Base-by-base conservation (phyloP, 1,140 invertebrate species). In the Belonocnema kinseyi region DNA sequence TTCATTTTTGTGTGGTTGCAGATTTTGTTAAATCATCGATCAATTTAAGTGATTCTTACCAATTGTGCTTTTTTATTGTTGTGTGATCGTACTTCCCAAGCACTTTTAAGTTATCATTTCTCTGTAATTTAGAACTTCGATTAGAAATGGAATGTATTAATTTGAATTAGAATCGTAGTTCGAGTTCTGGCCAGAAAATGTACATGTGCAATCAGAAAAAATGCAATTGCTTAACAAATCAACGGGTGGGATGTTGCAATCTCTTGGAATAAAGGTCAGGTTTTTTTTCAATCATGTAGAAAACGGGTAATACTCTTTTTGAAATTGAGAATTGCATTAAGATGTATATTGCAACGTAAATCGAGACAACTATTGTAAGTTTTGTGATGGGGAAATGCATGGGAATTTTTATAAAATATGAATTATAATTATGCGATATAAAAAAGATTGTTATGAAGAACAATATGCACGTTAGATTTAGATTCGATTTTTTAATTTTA, bases 81-180 rank as follows among this genome's bases (percentile, higher is more conserved):
- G 53, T 56, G 53, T 46, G 50, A 26, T 72, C 73, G 14, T 26
- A 66, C 50, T 74, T 75, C 14, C 71, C 50, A 72, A 72, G 46
- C 8, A 77, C 40, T 50, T n/a, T n/a, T 58, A 72, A 79, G 50
- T 21, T 82, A 74, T 78, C 50, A 75, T 79, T 33, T 70, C 76
- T 46, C 46, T 77, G 58, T 66, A 70, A 33, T 40, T 66, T 16
- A 40, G 40, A 40, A 40, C 16, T 40, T 61, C 4, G 13, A 12
- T 33, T 66, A 16, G 33, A 33, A 40, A 33, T 66, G 40, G 13
- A 66, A 13, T 16, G 33, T 61, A 33, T 6, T 40, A 16, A 8
- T n/a, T 66, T 16, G n/a, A n/a, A 26, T 14, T 46, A 8, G 16
- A 66, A n/a, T 66, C 2, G 13, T 40, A 40, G 14, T 66, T 66